A percentile compares a stretch with the other conserved stretches of the same genome.
Conservation (phyloP, 2,888 invertebrate species). For the Cotesia congregata region DNA sequence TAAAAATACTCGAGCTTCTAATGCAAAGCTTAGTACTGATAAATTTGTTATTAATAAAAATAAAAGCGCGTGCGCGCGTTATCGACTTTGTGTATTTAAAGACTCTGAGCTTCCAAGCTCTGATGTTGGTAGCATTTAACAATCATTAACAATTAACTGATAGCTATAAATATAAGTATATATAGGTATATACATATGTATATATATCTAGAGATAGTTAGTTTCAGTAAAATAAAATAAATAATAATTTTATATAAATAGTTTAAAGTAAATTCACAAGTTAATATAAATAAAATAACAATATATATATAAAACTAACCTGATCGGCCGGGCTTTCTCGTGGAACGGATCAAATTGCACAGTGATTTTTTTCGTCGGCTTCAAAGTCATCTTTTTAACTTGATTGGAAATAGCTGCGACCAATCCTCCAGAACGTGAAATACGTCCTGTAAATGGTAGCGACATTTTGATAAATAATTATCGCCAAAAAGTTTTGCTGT, state of each 20-base stretch:
- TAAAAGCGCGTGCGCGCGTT: slow-evolving; percentile 56
- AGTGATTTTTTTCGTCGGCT: slow-evolving; percentile 83
- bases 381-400: slow-evolving; percentile 79
- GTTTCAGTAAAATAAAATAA: background rate
- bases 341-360: slow-evolving; percentile 90
- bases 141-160: background rate
- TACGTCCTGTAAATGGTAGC: slow-evolving; percentile 79
- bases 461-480: slow-evolving; percentile 74
- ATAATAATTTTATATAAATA: background rate
- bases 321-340: slow-evolving; percentile 77
- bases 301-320: slow-evolving; percentile 71
- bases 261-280: background rate
- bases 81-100: slow-evolving; percentile 52
- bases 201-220: too few relatives aligned
- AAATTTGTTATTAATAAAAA: background rate
- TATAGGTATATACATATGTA: too few relatives aligned
- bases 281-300: background rate
- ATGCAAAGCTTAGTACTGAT: background rate
- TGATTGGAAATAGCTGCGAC: slow-evolving; percentile 83
- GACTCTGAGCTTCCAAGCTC: background rate
- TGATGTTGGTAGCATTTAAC: background rate
- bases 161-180: too few relatives aligned
- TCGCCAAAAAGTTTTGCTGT: background rate
- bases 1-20: slow-evolving; percentile 6
- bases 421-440: slow-evolving; percentile 78